These are phyloP conservation scores for Glaucopsyche alexis DNA, from an alignment of 2,888 invertebrate species.

Conservation along the genomic window DNA sequence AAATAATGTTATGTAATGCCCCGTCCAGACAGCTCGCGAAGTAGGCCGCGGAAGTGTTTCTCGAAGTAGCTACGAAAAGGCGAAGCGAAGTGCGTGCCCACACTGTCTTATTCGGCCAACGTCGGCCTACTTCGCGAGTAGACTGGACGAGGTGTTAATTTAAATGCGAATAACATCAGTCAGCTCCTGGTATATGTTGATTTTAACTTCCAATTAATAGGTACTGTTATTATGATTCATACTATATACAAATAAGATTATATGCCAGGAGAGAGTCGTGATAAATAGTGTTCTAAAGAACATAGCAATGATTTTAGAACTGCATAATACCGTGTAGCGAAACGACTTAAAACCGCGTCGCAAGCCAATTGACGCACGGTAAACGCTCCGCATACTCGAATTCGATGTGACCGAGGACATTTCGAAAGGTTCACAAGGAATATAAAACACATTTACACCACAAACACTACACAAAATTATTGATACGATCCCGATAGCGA, in stretches of 20 bases:
- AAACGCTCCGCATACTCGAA: constrained; percentile 72
- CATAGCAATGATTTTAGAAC: neutral
- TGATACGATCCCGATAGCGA: constrained; percentile 46
- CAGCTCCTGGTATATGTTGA: neutral
- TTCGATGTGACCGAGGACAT: constrained; percentile 75
- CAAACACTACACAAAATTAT: constrained; percentile 44
- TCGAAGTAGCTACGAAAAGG: too few relatives aligned
- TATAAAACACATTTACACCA: constrained; percentile 42
- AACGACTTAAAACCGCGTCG: constrained; percentile 74
- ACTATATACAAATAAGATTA: neutral
- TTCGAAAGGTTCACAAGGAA: constrained; percentile 49
- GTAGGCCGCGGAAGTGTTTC: too few relatives aligned
- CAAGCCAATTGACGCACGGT: constrained; percentile 71
- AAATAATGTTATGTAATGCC: constrained; percentile 3
- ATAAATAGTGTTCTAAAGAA: neutral
- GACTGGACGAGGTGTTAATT: too few relatives aligned
- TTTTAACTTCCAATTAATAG: neutral
- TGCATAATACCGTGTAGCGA: constrained; percentile 66
- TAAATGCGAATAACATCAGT: neutral
- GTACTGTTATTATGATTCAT: neutral
- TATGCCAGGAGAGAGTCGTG: neutral
- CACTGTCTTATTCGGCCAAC: too few relatives aligned
- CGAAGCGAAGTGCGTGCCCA: too few relatives aligned
- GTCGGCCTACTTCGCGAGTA: too few relatives aligned
- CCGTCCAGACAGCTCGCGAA: too few relatives aligned